A percentile compares a stretch with the other conserved stretches of the same genome.
Conservation (phyloP, 2,113 vertebrate genomes). For the Cnemophilus loriae region DNA sequence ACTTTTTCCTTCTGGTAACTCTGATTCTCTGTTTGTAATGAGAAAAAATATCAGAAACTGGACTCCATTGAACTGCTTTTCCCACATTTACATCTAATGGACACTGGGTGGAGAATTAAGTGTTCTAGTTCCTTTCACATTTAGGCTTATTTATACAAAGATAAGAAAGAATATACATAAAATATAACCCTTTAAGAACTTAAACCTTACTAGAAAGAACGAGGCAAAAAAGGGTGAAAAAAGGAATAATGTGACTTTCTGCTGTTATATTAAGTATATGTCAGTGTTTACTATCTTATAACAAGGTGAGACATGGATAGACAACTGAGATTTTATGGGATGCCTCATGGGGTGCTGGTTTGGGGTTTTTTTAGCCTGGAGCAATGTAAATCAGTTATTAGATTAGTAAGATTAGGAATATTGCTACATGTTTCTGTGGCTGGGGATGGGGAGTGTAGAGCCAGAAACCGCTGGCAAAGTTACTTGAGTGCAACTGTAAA, state of each 20-base stretch:
- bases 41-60: background rate
- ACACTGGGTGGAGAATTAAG: background rate
- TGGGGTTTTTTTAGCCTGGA: background rate
- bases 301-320: background rate
- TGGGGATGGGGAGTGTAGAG: background rate
- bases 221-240: background rate
- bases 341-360: fast-evolving
- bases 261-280: background rate
- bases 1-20: background rate
- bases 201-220: background rate
- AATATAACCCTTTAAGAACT: background rate
- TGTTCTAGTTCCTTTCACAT: background rate
- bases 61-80: background rate
- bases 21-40: background rate
- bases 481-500: background rate
- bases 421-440: background rate
- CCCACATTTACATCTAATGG: background rate
- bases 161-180: background rate
- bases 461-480: background rate
- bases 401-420: background rate
- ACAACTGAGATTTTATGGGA: background rate
- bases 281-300: background rate
- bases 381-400: background rate
- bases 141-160: background rate
- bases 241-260: background rate